phyloP scores from a whole-genome alignment of 37 sponge, comb jelly and placozoan species.

The Petrosia ficiformis region DNA sequence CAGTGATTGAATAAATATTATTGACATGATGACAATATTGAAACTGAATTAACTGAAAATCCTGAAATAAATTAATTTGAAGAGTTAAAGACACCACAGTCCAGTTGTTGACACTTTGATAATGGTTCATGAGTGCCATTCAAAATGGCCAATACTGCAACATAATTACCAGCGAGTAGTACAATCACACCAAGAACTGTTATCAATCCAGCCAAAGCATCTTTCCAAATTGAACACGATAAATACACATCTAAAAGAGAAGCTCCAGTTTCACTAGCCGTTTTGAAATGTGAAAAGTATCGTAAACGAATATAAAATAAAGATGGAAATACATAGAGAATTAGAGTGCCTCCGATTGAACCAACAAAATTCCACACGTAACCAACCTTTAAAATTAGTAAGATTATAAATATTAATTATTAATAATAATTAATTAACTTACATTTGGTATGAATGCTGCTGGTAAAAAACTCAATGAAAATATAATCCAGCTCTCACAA shows the following conservation, averaged over 20 bases:
- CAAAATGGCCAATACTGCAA: not conserved
- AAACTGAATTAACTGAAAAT: no score
- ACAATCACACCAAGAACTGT: constrained; percentile 22
- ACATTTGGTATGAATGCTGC: constrained; percentile 73
- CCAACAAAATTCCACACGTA: constrained; percentile 78
- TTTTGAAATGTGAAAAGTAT: constrained; percentile 4
- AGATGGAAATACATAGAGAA: constrained; percentile 79
- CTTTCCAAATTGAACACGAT: constrained; percentile 2
- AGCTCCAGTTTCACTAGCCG: not conserved
- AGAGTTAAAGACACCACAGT: no score
- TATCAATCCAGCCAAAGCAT: constrained; percentile 29
- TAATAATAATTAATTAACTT: constrained; percentile 14
- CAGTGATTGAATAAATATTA: no score
- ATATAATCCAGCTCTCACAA: constrained; percentile 54
- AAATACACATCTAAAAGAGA: not conserved
- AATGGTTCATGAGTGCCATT: constrained; percentile 6
- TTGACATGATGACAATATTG: no score
- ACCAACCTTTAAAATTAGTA: constrained; percentile 51
- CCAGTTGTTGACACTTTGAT: no score
- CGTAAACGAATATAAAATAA: constrained; percentile 67
- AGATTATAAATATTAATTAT: no score
- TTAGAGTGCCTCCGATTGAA: constrained; percentile 52
- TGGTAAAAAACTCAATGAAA: constrained; percentile 51
- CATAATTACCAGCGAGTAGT: not conserved
- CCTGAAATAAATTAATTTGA: no score